Percentiles rank a stretch among this genome's conserved stretches.
These are phyloP conservation scores for Hypothenemus hampei DNA, from an alignment of 1,140 invertebrate species.

Conservation along the genomic window DNA sequence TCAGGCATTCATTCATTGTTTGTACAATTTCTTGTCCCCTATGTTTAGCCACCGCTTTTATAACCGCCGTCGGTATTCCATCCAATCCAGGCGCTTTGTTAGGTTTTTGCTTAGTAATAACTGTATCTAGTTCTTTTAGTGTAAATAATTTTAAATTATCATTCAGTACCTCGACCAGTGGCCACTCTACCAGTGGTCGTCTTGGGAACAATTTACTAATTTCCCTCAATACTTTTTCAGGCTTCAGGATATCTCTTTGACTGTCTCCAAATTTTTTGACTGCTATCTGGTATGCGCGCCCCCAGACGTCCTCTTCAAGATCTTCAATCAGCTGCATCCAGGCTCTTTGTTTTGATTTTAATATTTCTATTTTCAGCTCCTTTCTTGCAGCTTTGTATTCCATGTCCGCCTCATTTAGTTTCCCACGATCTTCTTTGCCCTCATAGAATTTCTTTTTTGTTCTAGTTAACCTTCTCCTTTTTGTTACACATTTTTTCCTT, in stretches of 20 bases:
- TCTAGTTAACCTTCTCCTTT: too few relatives aligned
- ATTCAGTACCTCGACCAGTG: background rate
- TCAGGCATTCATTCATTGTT: slow-evolving; percentile 5
- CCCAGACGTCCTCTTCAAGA: slow-evolving; percentile 28
- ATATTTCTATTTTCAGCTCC: background rate
- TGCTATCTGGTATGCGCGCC: slow-evolving; percentile 29
- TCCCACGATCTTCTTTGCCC: background rate
- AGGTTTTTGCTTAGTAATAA: slow-evolving; percentile 5
- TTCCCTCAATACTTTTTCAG: background rate
- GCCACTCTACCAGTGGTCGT: background rate
- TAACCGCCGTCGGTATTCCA: slow-evolving; percentile 24
- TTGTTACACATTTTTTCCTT: too few relatives aligned
- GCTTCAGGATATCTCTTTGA: background rate
- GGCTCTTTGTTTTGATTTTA: background rate
- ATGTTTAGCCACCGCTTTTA: slow-evolving; percentile 11
- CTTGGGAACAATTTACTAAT: slow-evolving; percentile 4
- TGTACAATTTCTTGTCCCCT: background rate
- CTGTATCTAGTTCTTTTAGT: slow-evolving; percentile 21
- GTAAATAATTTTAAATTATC: slow-evolving; percentile 15
- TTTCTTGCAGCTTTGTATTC: too few relatives aligned
- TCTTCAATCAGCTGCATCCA: slow-evolving; percentile 26
- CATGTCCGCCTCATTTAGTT: background rate
- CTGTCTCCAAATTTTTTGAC: background rate
- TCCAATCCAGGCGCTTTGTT: slow-evolving; percentile 34
- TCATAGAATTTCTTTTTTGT: background rate